Percentiles rank a stretch among this genome's conserved stretches.
Evolutionary conservation across 2,888 invertebrate species (phyloP).

Genomic region (Phortica okadai): DNA sequence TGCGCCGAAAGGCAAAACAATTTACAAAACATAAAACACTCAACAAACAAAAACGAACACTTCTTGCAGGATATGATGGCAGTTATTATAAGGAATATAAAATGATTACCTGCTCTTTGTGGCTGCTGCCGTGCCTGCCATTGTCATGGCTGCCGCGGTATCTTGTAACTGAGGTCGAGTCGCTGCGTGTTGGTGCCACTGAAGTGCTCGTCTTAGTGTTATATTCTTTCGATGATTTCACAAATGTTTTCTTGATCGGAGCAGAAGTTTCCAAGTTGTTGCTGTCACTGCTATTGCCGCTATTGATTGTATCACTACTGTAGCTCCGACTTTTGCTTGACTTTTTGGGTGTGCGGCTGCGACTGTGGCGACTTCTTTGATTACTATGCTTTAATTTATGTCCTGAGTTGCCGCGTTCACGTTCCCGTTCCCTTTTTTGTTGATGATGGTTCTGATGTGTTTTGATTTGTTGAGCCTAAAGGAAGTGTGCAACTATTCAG

Average conservation of each 20-base stretch:
- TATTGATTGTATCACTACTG: neutral
- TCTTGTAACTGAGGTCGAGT: neutral
- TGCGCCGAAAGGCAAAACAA: neutral
- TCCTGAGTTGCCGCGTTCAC: neutral
- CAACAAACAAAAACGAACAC: neutral
- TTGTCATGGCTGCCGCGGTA: neutral
- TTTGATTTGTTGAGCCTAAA: conserved; percentile 69
- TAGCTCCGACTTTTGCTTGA: neutral
- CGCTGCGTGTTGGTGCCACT: neutral
- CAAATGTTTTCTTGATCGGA: neutral
- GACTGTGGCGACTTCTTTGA: neutral
- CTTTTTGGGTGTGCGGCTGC: conserved; percentile 23
- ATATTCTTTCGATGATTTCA: neutral
- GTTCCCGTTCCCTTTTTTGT: neutral
- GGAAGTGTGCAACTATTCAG: conserved; percentile 77
- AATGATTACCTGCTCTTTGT: conserved; percentile 20
- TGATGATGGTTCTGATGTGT: conserved; percentile 26
- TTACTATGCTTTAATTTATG: neutral
- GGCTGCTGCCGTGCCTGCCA: neutral
- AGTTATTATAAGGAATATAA: neutral
- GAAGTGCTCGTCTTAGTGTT: neutral
- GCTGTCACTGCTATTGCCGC: conserved; percentile 24
- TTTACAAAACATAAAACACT: neutral
- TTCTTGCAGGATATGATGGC: too few species aligned
- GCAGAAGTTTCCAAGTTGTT: neutral